Evolutionary conservation across 53 echinoderm and acorn worm genomes (phyloP), one percentile per base, ranked within the genome.

Genomic region (Echinarachnius parma): DNA sequence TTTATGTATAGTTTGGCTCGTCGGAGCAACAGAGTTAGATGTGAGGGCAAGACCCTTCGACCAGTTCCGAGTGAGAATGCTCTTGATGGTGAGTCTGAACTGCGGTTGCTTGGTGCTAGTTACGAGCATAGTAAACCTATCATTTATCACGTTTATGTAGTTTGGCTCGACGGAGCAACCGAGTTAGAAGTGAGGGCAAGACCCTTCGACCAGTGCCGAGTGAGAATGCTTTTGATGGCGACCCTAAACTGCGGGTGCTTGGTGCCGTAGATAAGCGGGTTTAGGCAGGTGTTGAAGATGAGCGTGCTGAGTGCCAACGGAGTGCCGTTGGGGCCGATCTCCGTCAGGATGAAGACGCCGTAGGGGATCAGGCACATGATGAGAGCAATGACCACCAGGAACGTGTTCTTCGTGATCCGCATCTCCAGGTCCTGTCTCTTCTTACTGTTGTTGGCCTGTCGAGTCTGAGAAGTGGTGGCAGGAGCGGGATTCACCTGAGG

Each of bases 101-200:
- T 72, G 74, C n/a, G 74, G 74, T 19, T 72, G 74, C 42, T 72
- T 72, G 4, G 74, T 72, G 28, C 74, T n/a, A n/a, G n/a, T n/a
- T n/a, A n/a, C n/a, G n/a, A n/a, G n/a, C n/a, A n/a, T n/a, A n/a
- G n/a, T n/a, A n/a, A n/a, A n/a, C n/a, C n/a, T n/a, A n/a, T n/a
- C n/a, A n/a, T n/a, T n/a, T n/a, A n/a, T n/a, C n/a, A n/a, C n/a
- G n/a, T n/a, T n/a, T n/a, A n/a, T n/a, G n/a, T n/a, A n/a, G 69
- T 69, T 21, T 69, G 53, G 25, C 69, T 69, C 8, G 35, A 18
- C 4, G 69, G 69, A 14, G 9, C 31, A 18, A 69, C 69, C 0
- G 69, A 22, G 35, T 49, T 52, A 19, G 69, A 69, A 11, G 74
- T 72, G n/a, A 27, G 56, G 9, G 56, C 24, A 7, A 57, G 74